Base-by-base conservation (phyloP, 1,140 invertebrate species). In the Drosophila funebris region DNA sequence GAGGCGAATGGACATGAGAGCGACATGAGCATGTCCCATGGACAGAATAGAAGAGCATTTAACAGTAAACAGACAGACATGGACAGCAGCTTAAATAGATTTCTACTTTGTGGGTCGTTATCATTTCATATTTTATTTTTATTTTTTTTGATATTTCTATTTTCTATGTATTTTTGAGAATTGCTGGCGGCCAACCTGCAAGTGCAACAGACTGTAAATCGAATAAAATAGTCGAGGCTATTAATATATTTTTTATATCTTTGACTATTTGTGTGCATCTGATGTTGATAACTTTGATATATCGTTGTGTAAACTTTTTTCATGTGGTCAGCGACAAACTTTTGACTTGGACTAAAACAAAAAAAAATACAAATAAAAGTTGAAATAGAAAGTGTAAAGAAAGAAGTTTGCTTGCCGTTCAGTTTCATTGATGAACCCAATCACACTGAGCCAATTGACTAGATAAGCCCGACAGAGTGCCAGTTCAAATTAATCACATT, bases 181-280 rank as follows among this genome's bases (percentile, higher is more conserved):
- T 78, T 67, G 46, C 46, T 31, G n/a, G 46, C 24, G 70, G 63
- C 53, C 56, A 66, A 62, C 48, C 81, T 85, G 77, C 73, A 84
- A 87, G 77, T 84, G 81, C 81, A 87, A 74, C 82, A 84, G 81
- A 80, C 80, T 80, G 76, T 73, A 62, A 70, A 53, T 64, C 46
- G 50, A 54, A 33, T 50, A 41, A 27, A 57, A 70, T 48, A 39
- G 29, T 36, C 58, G 33, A 50, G 36, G 73, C 73, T 58, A 87
- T 84, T 84, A 84, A 84, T 73, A 44, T n/a, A n/a, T n/a, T n/a
- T n/a, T n/a, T n/a, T n/a, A n/a, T n/a, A 31, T 78, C 56, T 63
- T 52, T 54, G 52, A 52, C 72, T 75, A 76, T 69, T 67, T 75
- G 64, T 78, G 39, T 64, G 50, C 46, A 71, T 62, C 29, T 63